Evolutionary conservation across 2,888 invertebrate genomes (phyloP).

Genomic region (Andrena fulva): DNA sequence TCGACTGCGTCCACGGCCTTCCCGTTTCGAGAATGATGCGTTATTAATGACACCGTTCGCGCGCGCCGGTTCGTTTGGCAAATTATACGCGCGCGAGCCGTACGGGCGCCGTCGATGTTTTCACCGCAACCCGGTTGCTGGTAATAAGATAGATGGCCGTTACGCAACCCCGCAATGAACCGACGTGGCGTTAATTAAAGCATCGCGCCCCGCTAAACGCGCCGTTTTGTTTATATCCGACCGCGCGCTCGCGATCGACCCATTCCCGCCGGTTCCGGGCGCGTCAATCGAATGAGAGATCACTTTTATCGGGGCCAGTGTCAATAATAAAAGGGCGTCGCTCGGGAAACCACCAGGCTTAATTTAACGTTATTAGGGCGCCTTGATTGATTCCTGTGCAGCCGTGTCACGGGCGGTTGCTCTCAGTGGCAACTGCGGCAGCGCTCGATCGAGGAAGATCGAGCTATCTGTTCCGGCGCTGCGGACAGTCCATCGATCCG

Average conservation of each 20-base stretch:
- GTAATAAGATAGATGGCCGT: constrained; percentile 56
- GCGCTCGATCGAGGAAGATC: constrained; percentile 29
- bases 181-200: constrained; percentile 54
- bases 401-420: not conserved
- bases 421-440: constrained; percentile 15
- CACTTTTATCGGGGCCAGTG: constrained; percentile 15
- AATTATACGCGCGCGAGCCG: constrained; percentile 40
- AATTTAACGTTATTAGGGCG: constrained; percentile 16
- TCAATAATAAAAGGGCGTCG: not conserved
- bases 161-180: constrained; percentile 52
- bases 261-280: constrained; percentile 5
- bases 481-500: constrained; percentile 59
- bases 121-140: constrained; percentile 28
- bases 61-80: constrained; percentile 34
- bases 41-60: constrained; percentile 37
- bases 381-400: constrained; percentile 5
- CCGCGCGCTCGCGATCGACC: constrained; percentile 14
- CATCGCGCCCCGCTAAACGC: constrained; percentile 14
- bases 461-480: constrained; percentile 1
- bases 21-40: constrained; percentile 6
- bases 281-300: constrained; percentile 6
- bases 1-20: not conserved
- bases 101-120: constrained; percentile 42
- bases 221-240: constrained; percentile 7
- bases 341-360: not conserved